Evolutionary conservation across 2,888 invertebrate genomes (phyloP).

Genomic region (Hyppa rectilinea): DNA sequence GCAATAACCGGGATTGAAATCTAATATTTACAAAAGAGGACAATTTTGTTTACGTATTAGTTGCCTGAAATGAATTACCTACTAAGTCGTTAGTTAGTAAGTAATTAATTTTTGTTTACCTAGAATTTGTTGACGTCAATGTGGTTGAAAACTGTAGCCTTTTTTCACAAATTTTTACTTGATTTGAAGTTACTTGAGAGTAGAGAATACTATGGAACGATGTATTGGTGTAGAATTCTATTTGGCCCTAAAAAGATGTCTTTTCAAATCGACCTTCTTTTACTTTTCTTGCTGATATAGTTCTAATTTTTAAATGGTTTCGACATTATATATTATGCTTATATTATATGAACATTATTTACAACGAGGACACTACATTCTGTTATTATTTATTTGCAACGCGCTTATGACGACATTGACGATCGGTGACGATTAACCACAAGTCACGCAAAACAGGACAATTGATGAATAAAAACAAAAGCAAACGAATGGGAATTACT

Average conservation of each 20-base stretch:
- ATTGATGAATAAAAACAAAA: constrained; percentile 25
- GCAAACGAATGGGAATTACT: constrained; percentile 38
- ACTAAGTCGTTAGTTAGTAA: constrained; percentile 10
- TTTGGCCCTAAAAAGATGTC: background rate
- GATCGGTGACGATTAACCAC: constrained; percentile 38
- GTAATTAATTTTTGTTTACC: constrained; percentile 30
- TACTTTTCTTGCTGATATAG: constrained; percentile 2
- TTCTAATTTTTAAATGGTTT: background rate
- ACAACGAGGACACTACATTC: background rate
- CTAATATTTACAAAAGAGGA: constrained; percentile 21
- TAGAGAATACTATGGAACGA: constrained; percentile 2
- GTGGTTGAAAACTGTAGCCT: constrained; percentile 29
- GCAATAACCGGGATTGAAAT: constrained; percentile 14
- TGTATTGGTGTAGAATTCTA: background rate
- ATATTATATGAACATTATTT: constrained; percentile 10
- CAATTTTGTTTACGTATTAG: constrained; percentile 18
- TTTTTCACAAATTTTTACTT: background rate
- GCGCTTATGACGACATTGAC: constrained; percentile 19
- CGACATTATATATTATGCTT: background rate
- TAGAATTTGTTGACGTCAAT: constrained; percentile 55
- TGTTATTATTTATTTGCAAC: constrained; percentile 1
- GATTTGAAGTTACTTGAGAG: constrained; percentile 7
- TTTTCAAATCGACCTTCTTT: constrained; percentile 8
- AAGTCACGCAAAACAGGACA: constrained; percentile 47
- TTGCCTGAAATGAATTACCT: constrained; percentile 17